Conservation (phyloP, 2,888 invertebrate genomes). For the Rhingia rostrata region DNA sequence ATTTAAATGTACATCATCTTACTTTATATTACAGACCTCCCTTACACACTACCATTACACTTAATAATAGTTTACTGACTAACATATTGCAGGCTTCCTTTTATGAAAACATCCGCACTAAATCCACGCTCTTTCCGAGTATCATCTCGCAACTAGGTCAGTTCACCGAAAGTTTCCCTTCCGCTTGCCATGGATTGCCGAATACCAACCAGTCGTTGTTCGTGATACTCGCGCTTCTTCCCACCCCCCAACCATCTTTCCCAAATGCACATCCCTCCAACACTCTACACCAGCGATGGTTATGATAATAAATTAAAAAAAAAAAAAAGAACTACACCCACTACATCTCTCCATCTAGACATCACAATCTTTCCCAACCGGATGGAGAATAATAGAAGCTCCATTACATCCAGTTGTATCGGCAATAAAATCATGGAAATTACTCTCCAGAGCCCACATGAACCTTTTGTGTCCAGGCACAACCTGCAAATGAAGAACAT, state of each 20-base stretch:
- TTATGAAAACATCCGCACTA: neutral
- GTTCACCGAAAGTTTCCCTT: conserved; percentile 10
- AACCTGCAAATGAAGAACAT: conserved; percentile 76
- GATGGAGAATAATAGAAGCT: conserved; percentile 86
- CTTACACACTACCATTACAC: too few species aligned
- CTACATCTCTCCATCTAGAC: conserved; percentile 67
- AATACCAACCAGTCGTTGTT: conserved; percentile 11
- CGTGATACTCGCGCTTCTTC: neutral
- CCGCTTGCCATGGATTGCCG: conserved; percentile 10
- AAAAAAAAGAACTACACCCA: conserved; percentile 14
- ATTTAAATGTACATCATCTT: too few species aligned
- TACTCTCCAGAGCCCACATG: conserved; percentile 87
- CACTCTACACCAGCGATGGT: conserved; percentile 23
- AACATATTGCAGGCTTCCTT: neutral
- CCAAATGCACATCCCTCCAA: too few species aligned
- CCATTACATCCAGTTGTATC: conserved; percentile 86
- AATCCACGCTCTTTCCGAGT: neutral
- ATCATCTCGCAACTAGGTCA: conserved; percentile 14
- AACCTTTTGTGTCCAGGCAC: conserved; percentile 85
- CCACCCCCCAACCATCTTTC: too few species aligned
- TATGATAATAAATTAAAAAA: conserved; percentile 39
- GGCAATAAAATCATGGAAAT: conserved; percentile 87
- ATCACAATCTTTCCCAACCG: conserved; percentile 84
- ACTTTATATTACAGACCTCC: too few species aligned
- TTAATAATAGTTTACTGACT: too few species aligned